These are phyloP conservation scores for Trichoplusia ni DNA, from an alignment of 1,140 invertebrate genomes.

Conservation along the genomic window DNA sequence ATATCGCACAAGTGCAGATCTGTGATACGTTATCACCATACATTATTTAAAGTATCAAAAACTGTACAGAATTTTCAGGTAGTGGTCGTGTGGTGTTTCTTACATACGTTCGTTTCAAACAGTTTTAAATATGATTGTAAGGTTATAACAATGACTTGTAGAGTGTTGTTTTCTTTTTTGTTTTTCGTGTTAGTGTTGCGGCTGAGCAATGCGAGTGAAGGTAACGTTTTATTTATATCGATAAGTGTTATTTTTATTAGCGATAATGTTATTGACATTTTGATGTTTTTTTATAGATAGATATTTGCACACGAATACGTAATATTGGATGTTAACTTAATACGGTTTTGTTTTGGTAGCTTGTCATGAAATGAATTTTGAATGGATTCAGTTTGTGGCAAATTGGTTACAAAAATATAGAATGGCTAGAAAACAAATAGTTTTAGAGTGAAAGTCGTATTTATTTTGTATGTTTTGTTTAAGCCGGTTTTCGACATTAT, in stretches of 20 bases:
- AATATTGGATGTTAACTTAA: too few relatives aligned
- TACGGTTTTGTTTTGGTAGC: too few relatives aligned
- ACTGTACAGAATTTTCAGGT: slow-evolving; percentile 26
- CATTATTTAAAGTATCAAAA: slow-evolving; percentile 48
- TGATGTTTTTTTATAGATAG: too few relatives aligned
- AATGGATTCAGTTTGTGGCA: too few relatives aligned
- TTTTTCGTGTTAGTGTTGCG: slow-evolving; percentile 41
- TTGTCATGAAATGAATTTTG: too few relatives aligned
- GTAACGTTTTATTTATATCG: slow-evolving; percentile 28
- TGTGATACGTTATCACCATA: slow-evolving; percentile 67
- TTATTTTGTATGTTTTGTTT: too few relatives aligned
- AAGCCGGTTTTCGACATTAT: too few relatives aligned
- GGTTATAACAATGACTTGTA: slow-evolving; percentile 45
- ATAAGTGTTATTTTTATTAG: neutral
- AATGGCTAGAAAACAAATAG: too few relatives aligned
- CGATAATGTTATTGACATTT: too few relatives aligned
- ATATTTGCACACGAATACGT: too few relatives aligned
- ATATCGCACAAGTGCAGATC: slow-evolving; percentile 60
- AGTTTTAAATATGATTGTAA: slow-evolving; percentile 16
- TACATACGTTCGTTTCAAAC: neutral
- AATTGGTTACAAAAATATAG: too few relatives aligned
- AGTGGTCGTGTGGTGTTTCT: neutral
- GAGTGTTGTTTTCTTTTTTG: slow-evolving; percentile 40
- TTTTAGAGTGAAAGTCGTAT: too few relatives aligned
- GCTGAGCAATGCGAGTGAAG: slow-evolving; percentile 39